A percentile compares a stretch with the other conserved stretches of the same genome.
Conservation (phyloP, 2,888 invertebrate species). For the Ectemnius lituratus region DNA sequence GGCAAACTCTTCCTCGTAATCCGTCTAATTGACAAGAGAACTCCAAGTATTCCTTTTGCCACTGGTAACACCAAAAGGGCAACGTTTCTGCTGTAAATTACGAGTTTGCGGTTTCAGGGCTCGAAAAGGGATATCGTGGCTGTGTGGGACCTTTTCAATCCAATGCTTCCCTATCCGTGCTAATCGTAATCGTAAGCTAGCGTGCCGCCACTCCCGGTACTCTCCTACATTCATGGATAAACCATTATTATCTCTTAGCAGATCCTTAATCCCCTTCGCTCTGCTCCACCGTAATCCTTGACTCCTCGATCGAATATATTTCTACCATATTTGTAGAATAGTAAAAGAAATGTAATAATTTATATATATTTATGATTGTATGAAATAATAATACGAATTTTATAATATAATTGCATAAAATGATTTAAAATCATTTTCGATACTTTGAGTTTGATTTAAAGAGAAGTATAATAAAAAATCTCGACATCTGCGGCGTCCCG, state of each 20-base stretch:
- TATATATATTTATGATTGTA: too few relatives aligned
- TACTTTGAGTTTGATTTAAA: background rate
- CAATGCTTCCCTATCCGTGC: constrained; percentile 19
- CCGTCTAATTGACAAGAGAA: constrained; percentile 49
- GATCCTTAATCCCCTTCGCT: constrained; percentile 6
- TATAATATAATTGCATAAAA: background rate
- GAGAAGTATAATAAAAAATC: background rate
- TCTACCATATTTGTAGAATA: too few relatives aligned
- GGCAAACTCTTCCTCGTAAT: constrained; percentile 28
- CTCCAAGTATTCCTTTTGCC: constrained; percentile 5
- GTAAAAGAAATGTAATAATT: too few relatives aligned
- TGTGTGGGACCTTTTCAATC: background rate
- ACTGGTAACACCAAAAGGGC: constrained; percentile 17
- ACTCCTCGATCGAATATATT: background rate
- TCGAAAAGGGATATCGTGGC: constrained; percentile 16
- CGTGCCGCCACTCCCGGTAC: constrained; percentile 40
- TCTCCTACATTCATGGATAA: constrained; percentile 21
- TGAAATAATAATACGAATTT: too few relatives aligned
- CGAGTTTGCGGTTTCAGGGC: constrained; percentile 36
- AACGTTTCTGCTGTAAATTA: constrained; percentile 39
- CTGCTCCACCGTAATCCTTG: constrained; percentile 10
- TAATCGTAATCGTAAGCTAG: constrained; percentile 54
- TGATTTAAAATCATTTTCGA: background rate
- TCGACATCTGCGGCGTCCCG: background rate
- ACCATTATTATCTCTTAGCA: constrained; percentile 16